Conservation (phyloP, 1,140 invertebrate species). For the Babylonia areolata region DNA sequence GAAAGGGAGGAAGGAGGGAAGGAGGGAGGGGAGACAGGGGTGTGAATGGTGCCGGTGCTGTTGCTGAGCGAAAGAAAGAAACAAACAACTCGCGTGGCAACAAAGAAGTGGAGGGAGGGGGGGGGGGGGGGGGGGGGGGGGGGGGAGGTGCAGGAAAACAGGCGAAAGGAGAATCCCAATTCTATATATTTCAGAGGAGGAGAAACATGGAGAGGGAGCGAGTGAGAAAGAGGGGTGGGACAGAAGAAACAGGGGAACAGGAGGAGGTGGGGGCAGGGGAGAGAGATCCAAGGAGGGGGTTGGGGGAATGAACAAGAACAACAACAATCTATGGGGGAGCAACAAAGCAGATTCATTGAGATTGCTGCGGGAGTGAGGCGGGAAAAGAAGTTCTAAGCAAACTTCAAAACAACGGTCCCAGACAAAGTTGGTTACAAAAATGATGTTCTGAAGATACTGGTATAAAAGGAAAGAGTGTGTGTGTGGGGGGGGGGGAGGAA, state of each 20-base stretch:
- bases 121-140: background rate
- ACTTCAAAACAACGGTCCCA: no score
- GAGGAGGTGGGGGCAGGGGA: no score
- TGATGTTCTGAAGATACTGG: no score
- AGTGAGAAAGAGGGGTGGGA: background rate
- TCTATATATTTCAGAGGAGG: background rate
- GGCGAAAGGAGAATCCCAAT: background rate
- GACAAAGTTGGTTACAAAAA: no score
- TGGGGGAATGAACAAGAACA: background rate
- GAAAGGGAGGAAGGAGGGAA: constrained; percentile 34
- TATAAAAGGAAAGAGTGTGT: no score
- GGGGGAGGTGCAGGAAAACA: background rate
- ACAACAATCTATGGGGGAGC: no score
- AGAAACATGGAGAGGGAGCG: background rate
- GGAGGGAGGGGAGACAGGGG: constrained; percentile 15
- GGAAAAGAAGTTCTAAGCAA: no score
- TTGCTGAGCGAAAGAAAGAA: background rate
- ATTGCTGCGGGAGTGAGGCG: no score
- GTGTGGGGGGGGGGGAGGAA: no score
- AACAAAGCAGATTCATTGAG: no score
- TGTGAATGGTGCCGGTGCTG: background rate
- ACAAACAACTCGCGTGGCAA: background rate
- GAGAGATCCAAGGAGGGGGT: background rate
- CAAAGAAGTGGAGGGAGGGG: constrained; percentile 5
- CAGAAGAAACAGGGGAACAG: background rate